phyloP scores from a whole-genome alignment of 2,113 vertebrate species.

The Limnothrissa miodon region DNA sequence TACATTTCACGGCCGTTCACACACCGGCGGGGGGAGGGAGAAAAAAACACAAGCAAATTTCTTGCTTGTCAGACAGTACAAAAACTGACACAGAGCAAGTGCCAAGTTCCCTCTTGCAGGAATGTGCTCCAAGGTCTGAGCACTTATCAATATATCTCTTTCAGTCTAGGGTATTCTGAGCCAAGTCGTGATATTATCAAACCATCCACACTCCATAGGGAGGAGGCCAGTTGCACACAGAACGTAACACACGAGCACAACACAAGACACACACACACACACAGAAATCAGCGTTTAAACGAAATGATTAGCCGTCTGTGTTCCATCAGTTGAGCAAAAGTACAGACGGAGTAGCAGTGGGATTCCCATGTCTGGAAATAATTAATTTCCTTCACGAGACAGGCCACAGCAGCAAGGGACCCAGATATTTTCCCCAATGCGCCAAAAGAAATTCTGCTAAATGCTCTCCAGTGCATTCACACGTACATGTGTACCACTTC shows the following conservation, averaged over 20 bases:
- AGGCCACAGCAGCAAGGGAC: constrained; percentile 14
- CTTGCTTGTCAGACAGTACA: background rate
- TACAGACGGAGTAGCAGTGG: background rate
- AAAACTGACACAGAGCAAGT: background rate
- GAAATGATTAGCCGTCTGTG: constrained; percentile 33
- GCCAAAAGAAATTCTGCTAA: background rate
- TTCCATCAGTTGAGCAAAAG: constrained; percentile 28
- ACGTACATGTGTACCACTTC: background rate
- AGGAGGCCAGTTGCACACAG: constrained; percentile 1
- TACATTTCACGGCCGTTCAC: constrained; percentile 14
- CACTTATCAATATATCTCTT: constrained; percentile 27
- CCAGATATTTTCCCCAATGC: constrained; percentile 28
- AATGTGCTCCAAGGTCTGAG: background rate
- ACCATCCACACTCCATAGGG: background rate
- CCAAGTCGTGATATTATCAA: constrained; percentile 25
- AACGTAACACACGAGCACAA: background rate
- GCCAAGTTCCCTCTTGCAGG: constrained; percentile 9
- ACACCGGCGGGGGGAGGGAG: background rate
- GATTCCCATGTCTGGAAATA: constrained; percentile 28
- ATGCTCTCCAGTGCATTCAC: background rate
- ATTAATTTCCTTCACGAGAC: constrained; percentile 28
- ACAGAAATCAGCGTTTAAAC: constrained; percentile 1
- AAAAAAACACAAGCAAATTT: background rate
- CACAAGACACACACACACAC: background rate
- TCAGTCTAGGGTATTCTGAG: constrained; percentile 6